Evolutionary conservation across 2,888 invertebrate genomes (phyloP).

Genomic region (Drosophila parthenogenetica): DNA sequence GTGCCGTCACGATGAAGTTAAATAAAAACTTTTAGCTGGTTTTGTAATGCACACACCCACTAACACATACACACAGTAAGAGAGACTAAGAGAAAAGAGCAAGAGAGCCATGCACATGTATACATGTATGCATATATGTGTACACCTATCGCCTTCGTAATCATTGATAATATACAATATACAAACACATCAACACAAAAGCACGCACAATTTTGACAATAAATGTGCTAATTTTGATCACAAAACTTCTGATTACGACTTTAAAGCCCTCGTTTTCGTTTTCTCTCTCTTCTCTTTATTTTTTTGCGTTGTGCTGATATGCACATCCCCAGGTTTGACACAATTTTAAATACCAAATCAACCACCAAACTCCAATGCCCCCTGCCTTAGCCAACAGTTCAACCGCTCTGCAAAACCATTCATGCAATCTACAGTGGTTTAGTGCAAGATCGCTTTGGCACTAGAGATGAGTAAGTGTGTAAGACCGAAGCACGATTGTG

Average conservation of each 20-base stretch:
- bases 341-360: constrained; percentile 46
- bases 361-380: constrained; percentile 10
- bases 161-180: constrained; percentile 57
- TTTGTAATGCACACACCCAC: constrained; percentile 30
- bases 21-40: constrained; percentile 12
- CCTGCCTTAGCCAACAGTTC: constrained; percentile 5
- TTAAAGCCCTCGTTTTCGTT: constrained; percentile 7
- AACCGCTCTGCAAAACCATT: constrained; percentile 51
- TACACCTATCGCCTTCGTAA: constrained; percentile 55
- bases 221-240: constrained; percentile 66
- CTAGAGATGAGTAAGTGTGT: constrained; percentile 48
- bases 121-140: constrained; percentile 25
- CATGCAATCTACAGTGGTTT: constrained; percentile 47
- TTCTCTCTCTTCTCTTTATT: constrained; percentile 5
- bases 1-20: constrained; percentile 2
- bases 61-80: background rate
- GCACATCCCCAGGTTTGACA: constrained; percentile 43
- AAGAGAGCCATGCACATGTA: constrained; percentile 13
- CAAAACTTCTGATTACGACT: constrained; percentile 29
- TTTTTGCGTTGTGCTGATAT: constrained; percentile 2
- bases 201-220: constrained; percentile 54
- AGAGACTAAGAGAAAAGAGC: background rate
- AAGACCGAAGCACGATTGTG: constrained; percentile 1
- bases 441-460: constrained; percentile 41
- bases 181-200: constrained; percentile 25